A percentile compares a stretch with the other conserved stretches of the same genome.
These are phyloP conservation scores for Drosophila bocqueti DNA, from an alignment of 1,140 invertebrate species.

Conservation along the genomic window DNA sequence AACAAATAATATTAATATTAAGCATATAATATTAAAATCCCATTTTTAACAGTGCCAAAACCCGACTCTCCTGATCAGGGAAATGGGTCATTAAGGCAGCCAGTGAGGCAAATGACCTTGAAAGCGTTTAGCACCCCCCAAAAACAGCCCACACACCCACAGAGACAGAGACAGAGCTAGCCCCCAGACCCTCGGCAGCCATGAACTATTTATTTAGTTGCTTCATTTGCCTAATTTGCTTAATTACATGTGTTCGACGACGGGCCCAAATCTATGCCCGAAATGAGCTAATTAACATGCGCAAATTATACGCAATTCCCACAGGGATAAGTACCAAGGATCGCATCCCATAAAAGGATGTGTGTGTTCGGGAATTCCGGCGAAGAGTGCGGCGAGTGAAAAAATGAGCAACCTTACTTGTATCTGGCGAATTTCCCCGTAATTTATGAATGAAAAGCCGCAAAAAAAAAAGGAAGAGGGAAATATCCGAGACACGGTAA, in stretches of 20 bases:
- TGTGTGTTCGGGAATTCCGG: conserved; percentile 5
- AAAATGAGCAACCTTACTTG: conserved; percentile 11
- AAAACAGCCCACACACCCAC: background rate
- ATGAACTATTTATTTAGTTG: conserved; percentile 64
- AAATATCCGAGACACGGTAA: conserved; percentile 10
- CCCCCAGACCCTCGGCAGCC: background rate
- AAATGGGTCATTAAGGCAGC: conserved; percentile 12
- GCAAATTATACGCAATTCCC: conserved; percentile 75
- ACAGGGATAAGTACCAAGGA: conserved; percentile 39
- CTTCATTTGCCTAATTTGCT: conserved; percentile 74
- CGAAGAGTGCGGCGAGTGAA: conserved; percentile 1
- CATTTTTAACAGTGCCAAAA: background rate
- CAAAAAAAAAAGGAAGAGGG: conserved; percentile 18
- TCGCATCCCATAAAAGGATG: conserved; percentile 13
- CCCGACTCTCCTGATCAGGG: too few species aligned
- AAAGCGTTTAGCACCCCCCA: conserved; percentile 33
- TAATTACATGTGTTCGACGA: conserved; percentile 69
- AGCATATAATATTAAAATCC: background rate
- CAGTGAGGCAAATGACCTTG: conserved; percentile 28
- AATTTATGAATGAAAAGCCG: conserved; percentile 75
- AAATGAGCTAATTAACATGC: conserved; percentile 77
- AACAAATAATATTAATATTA: too few species aligned
- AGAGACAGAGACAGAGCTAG: background rate
- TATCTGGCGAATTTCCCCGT: conserved; percentile 59
- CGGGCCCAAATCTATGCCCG: conserved; percentile 46